A percentile compares a stretch with the other conserved stretches of the same genome.
These are phyloP conservation scores for Drosophila pruinosa DNA, from an alignment of 1,140 invertebrate species.

Conservation along the genomic window DNA sequence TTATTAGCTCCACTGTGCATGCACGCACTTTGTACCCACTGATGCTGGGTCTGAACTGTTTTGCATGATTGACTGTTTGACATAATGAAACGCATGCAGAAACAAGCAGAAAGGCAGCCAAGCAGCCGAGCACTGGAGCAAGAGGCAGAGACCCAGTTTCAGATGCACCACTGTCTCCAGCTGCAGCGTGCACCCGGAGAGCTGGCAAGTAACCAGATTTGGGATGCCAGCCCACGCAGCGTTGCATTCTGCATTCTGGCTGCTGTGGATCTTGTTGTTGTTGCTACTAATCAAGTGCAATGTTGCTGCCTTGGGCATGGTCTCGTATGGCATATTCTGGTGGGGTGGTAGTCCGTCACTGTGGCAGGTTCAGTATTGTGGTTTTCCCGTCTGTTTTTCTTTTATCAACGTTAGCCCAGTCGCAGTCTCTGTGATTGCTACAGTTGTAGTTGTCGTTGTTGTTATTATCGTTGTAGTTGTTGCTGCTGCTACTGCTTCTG, in stretches of 20 bases:
- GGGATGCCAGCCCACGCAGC: constrained; percentile 40
- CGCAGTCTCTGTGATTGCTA: constrained; percentile 36
- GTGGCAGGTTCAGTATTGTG: constrained; percentile 61
- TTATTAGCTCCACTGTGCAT: constrained; percentile 37
- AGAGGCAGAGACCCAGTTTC: neutral
- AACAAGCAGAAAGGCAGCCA: constrained; percentile 35
- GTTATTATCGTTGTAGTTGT: constrained; percentile 10
- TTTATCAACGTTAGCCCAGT: constrained; percentile 72
- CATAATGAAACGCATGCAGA: constrained; percentile 78
- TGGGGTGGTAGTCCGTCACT: constrained; percentile 30
- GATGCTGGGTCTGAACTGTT: constrained; percentile 65
- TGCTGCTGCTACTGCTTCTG: too few relatives aligned
- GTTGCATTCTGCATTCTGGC: constrained; percentile 20
- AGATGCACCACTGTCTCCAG: neutral
- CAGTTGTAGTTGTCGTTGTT: constrained; percentile 27
- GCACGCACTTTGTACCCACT: constrained; percentile 53
- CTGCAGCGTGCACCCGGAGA: constrained; percentile 13
- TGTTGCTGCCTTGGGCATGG: constrained; percentile 32
- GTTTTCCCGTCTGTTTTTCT: constrained; percentile 69
- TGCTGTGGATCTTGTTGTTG: constrained; percentile 37
- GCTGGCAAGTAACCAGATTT: constrained; percentile 75
- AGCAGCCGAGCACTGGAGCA: neutral
- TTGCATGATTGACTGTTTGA: constrained; percentile 80
- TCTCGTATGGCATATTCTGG: neutral
- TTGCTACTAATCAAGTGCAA: constrained; percentile 72